Conservation (phyloP, 1,140 invertebrate genomes). For the Homarus americanus region DNA sequence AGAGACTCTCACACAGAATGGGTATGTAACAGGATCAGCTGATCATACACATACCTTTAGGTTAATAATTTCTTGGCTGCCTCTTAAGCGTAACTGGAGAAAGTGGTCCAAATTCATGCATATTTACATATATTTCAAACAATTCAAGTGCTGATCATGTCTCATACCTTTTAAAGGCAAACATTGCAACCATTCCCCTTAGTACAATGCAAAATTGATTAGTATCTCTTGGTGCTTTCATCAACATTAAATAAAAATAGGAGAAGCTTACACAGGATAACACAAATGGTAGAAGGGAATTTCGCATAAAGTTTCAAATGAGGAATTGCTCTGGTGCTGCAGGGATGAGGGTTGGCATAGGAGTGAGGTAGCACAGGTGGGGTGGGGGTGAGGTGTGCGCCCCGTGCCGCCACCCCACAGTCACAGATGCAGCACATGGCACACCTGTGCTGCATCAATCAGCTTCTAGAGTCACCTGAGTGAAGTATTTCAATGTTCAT, state of each 20-base stretch:
- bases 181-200: conserved; percentile 62
- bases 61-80: background rate
- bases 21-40: conserved; percentile 21
- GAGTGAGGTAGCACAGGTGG: conserved; percentile 70
- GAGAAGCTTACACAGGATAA: conserved; percentile 37
- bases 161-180: conserved; percentile 51
- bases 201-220: conserved; percentile 55
- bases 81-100: background rate
- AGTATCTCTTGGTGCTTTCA: conserved; percentile 48
- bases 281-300: conserved; percentile 18
- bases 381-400: conserved; percentile 28
- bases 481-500: conserved; percentile 68
- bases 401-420: conserved; percentile 43
- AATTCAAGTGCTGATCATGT: conserved; percentile 24
- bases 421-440: conserved; percentile 55
- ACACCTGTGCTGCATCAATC: conserved; percentile 48
- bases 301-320: background rate
- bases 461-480: conserved; percentile 70
- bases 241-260: conserved; percentile 11
- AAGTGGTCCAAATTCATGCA: background rate
- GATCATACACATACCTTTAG: background rate
- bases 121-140: background rate
- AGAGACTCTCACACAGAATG: conserved; percentile 21
- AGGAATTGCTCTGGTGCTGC: conserved; percentile 22
- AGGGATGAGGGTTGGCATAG: conserved; percentile 41